A percentile compares a stretch with the other conserved stretches of the same genome.
phyloP scores from a whole-genome alignment of 92 coral and sea anemone species.

The Chrysogorgia sp. region DNA sequence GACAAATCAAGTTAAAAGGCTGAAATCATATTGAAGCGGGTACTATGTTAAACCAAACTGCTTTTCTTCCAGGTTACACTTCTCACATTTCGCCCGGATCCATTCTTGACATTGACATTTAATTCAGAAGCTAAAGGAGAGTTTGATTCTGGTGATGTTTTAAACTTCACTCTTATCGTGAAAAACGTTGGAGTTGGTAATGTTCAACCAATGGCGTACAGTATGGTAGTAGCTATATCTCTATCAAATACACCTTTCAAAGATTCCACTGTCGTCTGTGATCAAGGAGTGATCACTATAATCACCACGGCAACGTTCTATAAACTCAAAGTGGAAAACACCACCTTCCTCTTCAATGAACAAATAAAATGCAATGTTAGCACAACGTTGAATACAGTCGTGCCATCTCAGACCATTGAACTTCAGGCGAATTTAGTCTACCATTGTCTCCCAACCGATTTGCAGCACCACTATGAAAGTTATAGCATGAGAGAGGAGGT shows the following conservation, averaged over 20 bases:
- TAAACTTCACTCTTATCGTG: slow-evolving; percentile 63
- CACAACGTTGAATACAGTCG: slow-evolving; percentile 27
- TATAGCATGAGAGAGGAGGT: slow-evolving; percentile 2
- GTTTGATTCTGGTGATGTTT: slow-evolving; percentile 83
- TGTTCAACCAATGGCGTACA: slow-evolving; percentile 60
- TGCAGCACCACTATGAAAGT: slow-evolving; percentile 25
- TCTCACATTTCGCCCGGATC: slow-evolving; percentile 75
- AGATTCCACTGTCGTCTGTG: slow-evolving; percentile 2
- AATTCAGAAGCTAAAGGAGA: slow-evolving; percentile 42
- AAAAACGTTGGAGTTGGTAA: slow-evolving; percentile 56
- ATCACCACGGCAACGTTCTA: background rate
- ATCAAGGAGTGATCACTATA: slow-evolving; percentile 3
- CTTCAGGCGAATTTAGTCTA: slow-evolving; percentile 1
- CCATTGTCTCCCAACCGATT: slow-evolving; percentile 24
- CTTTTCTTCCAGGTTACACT: slow-evolving; percentile 66
- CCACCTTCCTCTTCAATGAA: slow-evolving; percentile 7
- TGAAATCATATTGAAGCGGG: too few relatives aligned
- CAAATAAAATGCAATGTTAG: slow-evolving; percentile 19
- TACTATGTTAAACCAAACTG: too few relatives aligned
- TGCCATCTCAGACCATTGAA: slow-evolving; percentile 5
- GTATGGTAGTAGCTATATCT: slow-evolving; percentile 52
- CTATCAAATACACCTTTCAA: slow-evolving; percentile 31
- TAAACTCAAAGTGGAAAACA: background rate
- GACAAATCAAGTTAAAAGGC: too few relatives aligned
- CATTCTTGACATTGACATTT: slow-evolving; percentile 63